Evolutionary conservation across 2,888 invertebrate species (phyloP).

Genomic region (Cantharis rustica): DNA sequence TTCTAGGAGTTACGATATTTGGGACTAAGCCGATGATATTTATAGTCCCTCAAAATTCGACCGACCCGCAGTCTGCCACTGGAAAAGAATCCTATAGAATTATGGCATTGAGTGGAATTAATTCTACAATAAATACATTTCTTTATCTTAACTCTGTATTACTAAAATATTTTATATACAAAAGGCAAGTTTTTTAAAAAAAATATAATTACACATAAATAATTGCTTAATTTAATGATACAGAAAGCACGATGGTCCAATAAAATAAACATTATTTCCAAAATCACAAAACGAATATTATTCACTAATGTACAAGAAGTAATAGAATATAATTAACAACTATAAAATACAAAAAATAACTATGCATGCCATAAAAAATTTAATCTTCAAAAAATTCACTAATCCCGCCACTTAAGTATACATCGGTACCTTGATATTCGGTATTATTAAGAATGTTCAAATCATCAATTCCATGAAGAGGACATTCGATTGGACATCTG

Average conservation of each 20-base stretch:
- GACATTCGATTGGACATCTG: conserved; percentile 49
- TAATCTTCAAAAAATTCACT: neutral
- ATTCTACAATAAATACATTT: neutral
- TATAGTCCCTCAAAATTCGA: too few species aligned
- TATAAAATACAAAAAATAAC: neutral
- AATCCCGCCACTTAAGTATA: neutral
- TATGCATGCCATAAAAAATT: neutral
- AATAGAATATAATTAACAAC: neutral
- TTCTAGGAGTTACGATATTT: too few species aligned
- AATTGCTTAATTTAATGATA: neutral
- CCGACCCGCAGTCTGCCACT: too few species aligned
- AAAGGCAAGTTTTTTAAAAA: neutral
- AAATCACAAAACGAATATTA: neutral
- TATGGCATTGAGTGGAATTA: neutral
- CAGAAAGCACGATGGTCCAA: neutral
- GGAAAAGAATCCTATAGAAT: too few species aligned
- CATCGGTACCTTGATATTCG: neutral
- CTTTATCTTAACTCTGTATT: neutral
- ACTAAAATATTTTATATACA: neutral
- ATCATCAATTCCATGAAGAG: conserved; percentile 43
- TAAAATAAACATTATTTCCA: neutral
- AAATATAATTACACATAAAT: neutral
- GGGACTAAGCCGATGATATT: too few species aligned
- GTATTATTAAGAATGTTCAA: neutral
- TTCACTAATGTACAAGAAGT: neutral